These are phyloP conservation scores for Drosophila kanekoi DNA, from an alignment of 2,888 invertebrate species.

Conservation along the genomic window DNA sequence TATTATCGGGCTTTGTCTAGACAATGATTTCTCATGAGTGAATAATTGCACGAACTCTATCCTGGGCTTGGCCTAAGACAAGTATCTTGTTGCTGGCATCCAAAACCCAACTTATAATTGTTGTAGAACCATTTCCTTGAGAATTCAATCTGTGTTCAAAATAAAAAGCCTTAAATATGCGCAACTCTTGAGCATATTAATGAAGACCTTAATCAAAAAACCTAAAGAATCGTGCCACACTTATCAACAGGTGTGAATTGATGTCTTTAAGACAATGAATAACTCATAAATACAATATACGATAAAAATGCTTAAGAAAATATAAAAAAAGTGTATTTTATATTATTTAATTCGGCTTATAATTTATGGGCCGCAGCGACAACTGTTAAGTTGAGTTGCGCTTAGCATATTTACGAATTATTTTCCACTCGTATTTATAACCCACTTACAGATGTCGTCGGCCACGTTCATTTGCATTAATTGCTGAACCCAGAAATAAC, in stretches of 20 bases:
- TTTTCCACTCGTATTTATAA: constrained; percentile 20
- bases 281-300: constrained; percentile 20
- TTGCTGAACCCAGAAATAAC: constrained; percentile 17
- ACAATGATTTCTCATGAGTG: constrained; percentile 15
- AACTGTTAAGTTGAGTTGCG: constrained; percentile 25
- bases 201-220: constrained; percentile 13
- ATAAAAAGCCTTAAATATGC: not conserved
- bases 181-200: constrained; percentile 31
- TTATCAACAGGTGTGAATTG: constrained; percentile 61
- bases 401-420: constrained; percentile 28
- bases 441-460: constrained; percentile 33
- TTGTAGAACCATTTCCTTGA: constrained; percentile 6
- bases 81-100: constrained; percentile 3
- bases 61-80: constrained; percentile 43
- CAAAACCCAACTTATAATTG: not conserved
- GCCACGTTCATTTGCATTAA: constrained; percentile 52
- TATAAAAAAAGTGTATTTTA: not conserved
- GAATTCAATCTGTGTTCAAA: constrained; percentile 10
- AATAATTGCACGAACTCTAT: constrained; percentile 10
- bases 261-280: constrained; percentile 17
- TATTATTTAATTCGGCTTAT: constrained; percentile 5
- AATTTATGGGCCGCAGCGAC: constrained; percentile 15
- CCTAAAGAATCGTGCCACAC: constrained; percentile 39
- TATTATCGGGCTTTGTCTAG: constrained; percentile 22
- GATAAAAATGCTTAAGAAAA: constrained; percentile 1